Percentiles rank a stretch among this genome's conserved stretches.
Conservation (phyloP, 1,140 invertebrate species). For the Cydia amplana region DNA sequence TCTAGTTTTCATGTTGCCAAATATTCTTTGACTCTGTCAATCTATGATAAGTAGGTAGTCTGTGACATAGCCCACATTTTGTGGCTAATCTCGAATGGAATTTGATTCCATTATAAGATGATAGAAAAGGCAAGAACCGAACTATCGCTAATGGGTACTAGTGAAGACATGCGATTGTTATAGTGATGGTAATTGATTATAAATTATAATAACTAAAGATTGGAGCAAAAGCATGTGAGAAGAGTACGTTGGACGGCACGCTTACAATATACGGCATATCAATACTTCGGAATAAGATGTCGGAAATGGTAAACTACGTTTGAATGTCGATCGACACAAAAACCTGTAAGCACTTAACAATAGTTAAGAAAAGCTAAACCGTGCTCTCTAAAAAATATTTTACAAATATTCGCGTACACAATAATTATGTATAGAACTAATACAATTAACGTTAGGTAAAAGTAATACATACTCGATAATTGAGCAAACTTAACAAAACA, state of each 20-base stretch:
- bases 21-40: neutral
- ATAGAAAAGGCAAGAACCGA: slow-evolving; percentile 22
- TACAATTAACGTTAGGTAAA: slow-evolving; percentile 59
- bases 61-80: slow-evolving; percentile 18
- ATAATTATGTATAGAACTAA: slow-evolving; percentile 57
- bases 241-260: slow-evolving; percentile 51
- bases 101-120: slow-evolving; percentile 28
- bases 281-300: slow-evolving; percentile 5
- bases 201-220: slow-evolving; percentile 3
- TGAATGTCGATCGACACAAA: slow-evolving; percentile 30
- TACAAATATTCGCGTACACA: slow-evolving; percentile 57
- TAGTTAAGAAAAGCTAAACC: slow-evolving; percentile 77
- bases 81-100: slow-evolving; percentile 21
- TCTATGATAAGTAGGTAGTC: neutral
- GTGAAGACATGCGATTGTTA: neutral
- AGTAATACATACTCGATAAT: slow-evolving; percentile 64
- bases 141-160: slow-evolving; percentile 5
- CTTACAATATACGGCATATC: slow-evolving; percentile 37
- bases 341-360: slow-evolving; percentile 63
- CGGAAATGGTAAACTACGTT: slow-evolving; percentile 7
- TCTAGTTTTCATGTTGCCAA: neutral
- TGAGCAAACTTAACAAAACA: slow-evolving; percentile 78
- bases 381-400: slow-evolving; percentile 75
- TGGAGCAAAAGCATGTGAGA: slow-evolving; percentile 39
- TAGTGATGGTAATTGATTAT: slow-evolving; percentile 2